Conservation (phyloP, 1,140 invertebrate species). For the Paraescarpia echinospica region DNA sequence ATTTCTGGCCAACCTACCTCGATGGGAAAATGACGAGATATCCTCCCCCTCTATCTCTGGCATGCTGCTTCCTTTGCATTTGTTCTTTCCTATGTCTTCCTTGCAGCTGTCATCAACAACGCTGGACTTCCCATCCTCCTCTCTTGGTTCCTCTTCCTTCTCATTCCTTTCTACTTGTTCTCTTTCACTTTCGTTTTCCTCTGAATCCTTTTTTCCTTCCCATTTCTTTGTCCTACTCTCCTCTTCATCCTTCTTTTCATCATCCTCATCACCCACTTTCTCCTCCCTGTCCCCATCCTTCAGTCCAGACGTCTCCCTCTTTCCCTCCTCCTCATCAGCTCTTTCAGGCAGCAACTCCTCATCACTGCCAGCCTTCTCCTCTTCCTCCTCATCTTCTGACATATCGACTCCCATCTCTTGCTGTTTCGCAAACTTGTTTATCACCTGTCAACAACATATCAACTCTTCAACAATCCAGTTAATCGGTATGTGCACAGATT, state of each 20-base stretch:
- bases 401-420: background rate
- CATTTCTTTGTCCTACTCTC: background rate
- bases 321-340: background rate
- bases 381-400: constrained; percentile 1
- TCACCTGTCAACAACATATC: background rate
- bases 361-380: background rate
- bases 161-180: background rate
- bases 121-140: background rate
- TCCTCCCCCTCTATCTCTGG: background rate
- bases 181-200: background rate
- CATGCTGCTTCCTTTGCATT: background rate
- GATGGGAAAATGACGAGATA: background rate
- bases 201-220: background rate
- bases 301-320: background rate
- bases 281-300: constrained; percentile 10
- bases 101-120: background rate
- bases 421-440: background rate
- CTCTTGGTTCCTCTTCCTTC: background rate
- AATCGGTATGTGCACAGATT: too few species aligned
- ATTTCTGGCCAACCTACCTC: background rate
- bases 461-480: background rate
- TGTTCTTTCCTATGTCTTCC: background rate
- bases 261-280: background rate
- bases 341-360: background rate
- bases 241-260: constrained; percentile 10